Base-by-base conservation (phyloP, 2,797 vertebrate genomes). In the Cephalopachus bancanus region DNA sequence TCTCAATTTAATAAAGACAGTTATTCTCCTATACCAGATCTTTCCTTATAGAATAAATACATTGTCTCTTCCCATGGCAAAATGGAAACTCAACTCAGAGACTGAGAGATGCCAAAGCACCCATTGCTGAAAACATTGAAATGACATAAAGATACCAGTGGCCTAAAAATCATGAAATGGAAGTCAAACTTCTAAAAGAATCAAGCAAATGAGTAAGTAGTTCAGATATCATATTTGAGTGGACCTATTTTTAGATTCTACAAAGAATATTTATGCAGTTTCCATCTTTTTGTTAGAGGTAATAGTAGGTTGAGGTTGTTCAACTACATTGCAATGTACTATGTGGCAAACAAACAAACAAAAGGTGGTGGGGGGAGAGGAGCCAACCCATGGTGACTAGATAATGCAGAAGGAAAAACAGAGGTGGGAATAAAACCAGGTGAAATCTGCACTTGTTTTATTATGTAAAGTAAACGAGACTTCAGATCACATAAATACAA, bases 181-280 rank as follows among this genome's bases (percentile, higher is more conserved):
- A 91, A 84, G 81, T 37, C 53, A 96, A 78, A 76, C 57, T 89
- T 76, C 51, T 37, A 53, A 83, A 91, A 88, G 5, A 69, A 71
- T 24, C 26, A 86, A 28, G 12, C 10, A 94, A 91, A 71, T 72
- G 6, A 95, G 53, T 92, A 78, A 65, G 22, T 83, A 89, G 19
- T 24, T 89, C 62, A 96, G 67, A 69, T 96, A 22, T 69, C 33
- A 65, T 84, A 78, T 55, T 74, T 78, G n/a, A 96, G 37, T 26
- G 80, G 94, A 96, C 7, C 44, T 51, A 87, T 71, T 78, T 93
- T 97, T 78, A 85, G n/a, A 95, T 33, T 26, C 62, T 92, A 95
- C 71, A 94, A 84, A 83, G 75, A 92, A 79, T 69, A 92, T 49
- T 74, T 96, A 37, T 49, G 3, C 11, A 93, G 44, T 85, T 96